Percentiles rank a stretch among this genome's conserved stretches.
phyloP scores from a whole-genome alignment of 1,140 invertebrate genomes.

The Thaumatotibia leucotreta region DNA sequence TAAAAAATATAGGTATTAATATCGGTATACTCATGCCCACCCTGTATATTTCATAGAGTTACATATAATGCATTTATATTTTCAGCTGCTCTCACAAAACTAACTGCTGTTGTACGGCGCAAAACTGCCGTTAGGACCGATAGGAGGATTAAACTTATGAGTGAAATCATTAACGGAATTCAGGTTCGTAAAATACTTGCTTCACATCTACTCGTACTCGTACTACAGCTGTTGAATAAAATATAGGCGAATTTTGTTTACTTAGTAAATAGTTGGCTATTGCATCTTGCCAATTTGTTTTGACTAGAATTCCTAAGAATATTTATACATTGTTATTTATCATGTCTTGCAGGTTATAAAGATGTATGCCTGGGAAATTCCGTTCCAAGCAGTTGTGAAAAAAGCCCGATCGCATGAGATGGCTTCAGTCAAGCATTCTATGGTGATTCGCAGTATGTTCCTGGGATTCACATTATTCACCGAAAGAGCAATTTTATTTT shows the following conservation, averaged over 20 bases:
- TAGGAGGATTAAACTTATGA: conserved; percentile 87
- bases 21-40: too few species aligned
- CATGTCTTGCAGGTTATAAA: conserved; percentile 81
- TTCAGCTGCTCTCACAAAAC: conserved; percentile 54
- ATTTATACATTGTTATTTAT: background rate
- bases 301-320: background rate
- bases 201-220: too few species aligned
- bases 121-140: conserved; percentile 84
- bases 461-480: conserved; percentile 79
- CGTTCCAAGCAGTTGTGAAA: conserved; percentile 78
- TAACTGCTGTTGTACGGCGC: conserved; percentile 55
- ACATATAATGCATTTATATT: conserved; percentile 14
- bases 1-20: too few species aligned
- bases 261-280: background rate
- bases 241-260: background rate
- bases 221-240: too few species aligned
- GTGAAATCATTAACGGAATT: conserved; percentile 88
- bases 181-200: conserved; percentile 75
- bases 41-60: background rate
- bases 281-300: too few species aligned
- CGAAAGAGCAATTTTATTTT: conserved; percentile 80
- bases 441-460: conserved; percentile 80
- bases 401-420: conserved; percentile 79
- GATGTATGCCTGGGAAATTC: conserved; percentile 86
- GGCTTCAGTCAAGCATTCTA: conserved; percentile 73